Base-by-base conservation (phyloP, 2,113 vertebrate species). In the Python bivittatus region DNA sequence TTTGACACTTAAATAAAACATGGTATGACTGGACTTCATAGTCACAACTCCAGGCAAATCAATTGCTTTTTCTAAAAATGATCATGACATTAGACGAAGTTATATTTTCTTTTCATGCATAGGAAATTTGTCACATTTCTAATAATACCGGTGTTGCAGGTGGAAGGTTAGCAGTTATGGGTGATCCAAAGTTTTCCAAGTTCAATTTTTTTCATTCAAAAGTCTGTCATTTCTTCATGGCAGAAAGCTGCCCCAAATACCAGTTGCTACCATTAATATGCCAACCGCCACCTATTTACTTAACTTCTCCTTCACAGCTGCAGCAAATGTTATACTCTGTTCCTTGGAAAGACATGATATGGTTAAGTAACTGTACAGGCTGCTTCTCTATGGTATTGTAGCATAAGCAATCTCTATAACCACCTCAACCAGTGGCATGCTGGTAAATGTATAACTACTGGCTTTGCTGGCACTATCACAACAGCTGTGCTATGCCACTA, bases 1-100 rank as follows among this genome's bases (percentile, higher is more conserved):
- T 96, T 96, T 97, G 96, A 97, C 96, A 97, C 95, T 96, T 96
- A 95, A 97, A 97, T 97, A 96, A 97, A 97, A 97, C 97, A 94
- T 97, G 95, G 94, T 96, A 94, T 97, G 96, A 97, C 96, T 97
- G 96, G 96, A 95, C 95, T 96, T 97, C 96, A 88, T 60, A 96
- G 94, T 94, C 91, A 97, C 94, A 60, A 92, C 96, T 97, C 95
- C 94, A 94, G 96, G 96, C 89, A 90, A 97, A 96, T 97, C 96
- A 97, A 96, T 97, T 96, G 94, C 93, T 92, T 92, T 97, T 96
- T 97, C 97, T 96, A 96, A 97, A 97, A 97, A 97, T 95, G 96
- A 97, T 96, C 95, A 96, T 96, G 94, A 94, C 56, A 5, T 95
- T 93, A 95, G 97, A 96, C 95, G 94, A 96, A 94, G 95, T 84